Conservation (phyloP, 1,140 invertebrate species). For the Leptinotarsa texana region DNA sequence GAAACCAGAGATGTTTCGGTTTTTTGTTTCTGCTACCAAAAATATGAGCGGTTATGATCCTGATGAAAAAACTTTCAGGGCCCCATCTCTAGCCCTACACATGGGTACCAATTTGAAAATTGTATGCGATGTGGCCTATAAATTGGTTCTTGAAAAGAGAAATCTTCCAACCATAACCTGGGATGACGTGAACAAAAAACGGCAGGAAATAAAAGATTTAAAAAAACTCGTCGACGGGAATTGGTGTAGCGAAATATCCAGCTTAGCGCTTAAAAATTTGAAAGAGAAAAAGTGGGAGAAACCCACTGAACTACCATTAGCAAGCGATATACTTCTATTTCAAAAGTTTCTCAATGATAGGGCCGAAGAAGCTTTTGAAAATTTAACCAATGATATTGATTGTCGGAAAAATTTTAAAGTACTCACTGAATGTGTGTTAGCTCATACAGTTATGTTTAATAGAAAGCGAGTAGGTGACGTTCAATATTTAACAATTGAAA, state of each 20-base stretch:
- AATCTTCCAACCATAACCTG: slow-evolving; percentile 24
- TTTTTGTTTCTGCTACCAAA: slow-evolving; percentile 32
- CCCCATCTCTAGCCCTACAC: slow-evolving; percentile 35
- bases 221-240: slow-evolving; percentile 28
- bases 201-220: slow-evolving; percentile 32
- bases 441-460: slow-evolving; percentile 29
- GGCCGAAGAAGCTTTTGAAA: slow-evolving; percentile 19
- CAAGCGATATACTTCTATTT: slow-evolving; percentile 15
- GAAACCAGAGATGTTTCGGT: slow-evolving; percentile 34
- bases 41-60: slow-evolving; percentile 34
- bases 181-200: slow-evolving; percentile 19
- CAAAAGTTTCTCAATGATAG: slow-evolving; percentile 17
- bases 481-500: slow-evolving; percentile 33
- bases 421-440: slow-evolving; percentile 34
- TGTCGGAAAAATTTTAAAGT: slow-evolving; percentile 26
- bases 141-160: slow-evolving; percentile 28
- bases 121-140: no score
- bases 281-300: slow-evolving; percentile 32
- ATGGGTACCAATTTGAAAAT: slow-evolving; percentile 38
- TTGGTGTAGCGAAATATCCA: slow-evolving; percentile 35
- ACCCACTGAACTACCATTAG: slow-evolving; percentile 17
- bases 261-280: slow-evolving; percentile 30
- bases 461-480: slow-evolving; percentile 36
- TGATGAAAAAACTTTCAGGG: slow-evolving; percentile 29
- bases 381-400: slow-evolving; percentile 4